phyloP scores from a whole-genome alignment of 2,797 vertebrate species.

The Yasuhikotakia modesta region DNA sequence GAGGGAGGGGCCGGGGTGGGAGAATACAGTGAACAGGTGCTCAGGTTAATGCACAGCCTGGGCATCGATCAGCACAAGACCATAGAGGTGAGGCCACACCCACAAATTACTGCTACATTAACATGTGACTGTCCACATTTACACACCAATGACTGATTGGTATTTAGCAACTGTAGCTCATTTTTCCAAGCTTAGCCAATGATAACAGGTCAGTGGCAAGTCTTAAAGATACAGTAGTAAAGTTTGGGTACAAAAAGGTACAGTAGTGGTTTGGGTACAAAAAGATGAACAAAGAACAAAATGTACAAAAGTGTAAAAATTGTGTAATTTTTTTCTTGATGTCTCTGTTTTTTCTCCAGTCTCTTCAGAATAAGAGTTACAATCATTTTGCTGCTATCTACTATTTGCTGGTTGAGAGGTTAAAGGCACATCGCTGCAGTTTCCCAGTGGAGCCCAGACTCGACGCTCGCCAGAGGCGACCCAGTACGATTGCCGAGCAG shows the following conservation, averaged over 20 bases:
- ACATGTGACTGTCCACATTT: neutral
- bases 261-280: too few species aligned
- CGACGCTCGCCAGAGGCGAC: slow-evolving; percentile 90
- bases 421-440: slow-evolving; percentile 95
- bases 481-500: slow-evolving; percentile 94
- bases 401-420: slow-evolving; percentile 94
- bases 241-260: too few species aligned
- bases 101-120: neutral
- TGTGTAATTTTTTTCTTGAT: neutral
- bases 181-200: neutral
- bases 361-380: slow-evolving; percentile 97
- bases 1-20: slow-evolving; percentile 83
- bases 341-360: slow-evolving; percentile 78
- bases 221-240: too few species aligned
- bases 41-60: slow-evolving; percentile 96
- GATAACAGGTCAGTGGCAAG: neutral
- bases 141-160: neutral
- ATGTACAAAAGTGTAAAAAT: too few species aligned
- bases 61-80: slow-evolving; percentile 99
- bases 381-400: slow-evolving; percentile 99
- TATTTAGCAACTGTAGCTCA: neutral
- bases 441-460: slow-evolving; percentile 95
- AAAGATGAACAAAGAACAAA: too few species aligned
- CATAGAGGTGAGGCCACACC: slow-evolving; percentile 82
- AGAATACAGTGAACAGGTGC: slow-evolving; percentile 95